phyloP scores from a whole-genome alignment of 2,888 invertebrate species.

The Iphiclides podalirius region DNA sequence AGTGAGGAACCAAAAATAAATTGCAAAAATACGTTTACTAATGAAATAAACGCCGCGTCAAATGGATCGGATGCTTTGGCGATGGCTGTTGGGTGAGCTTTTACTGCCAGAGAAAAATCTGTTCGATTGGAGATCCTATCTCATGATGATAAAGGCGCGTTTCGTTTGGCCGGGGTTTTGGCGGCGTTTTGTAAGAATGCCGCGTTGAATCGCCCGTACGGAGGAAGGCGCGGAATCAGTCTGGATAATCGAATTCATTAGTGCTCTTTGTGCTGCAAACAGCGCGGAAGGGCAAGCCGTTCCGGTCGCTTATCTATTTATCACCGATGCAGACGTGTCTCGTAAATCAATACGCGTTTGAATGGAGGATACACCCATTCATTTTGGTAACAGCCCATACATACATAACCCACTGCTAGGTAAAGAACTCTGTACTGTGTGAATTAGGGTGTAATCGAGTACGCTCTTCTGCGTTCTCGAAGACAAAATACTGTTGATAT shows the following conservation, averaged over 20 bases:
- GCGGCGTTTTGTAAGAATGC: slow-evolving; percentile 29
- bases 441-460: no score
- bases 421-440: no score
- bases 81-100: slow-evolving; percentile 6
- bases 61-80: slow-evolving; percentile 33
- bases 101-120: no score
- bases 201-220: slow-evolving; percentile 37
- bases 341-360: slow-evolving; percentile 26
- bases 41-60: slow-evolving; percentile 33
- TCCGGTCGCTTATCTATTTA: slow-evolving; percentile 31
- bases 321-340: slow-evolving; percentile 21
- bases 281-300: slow-evolving; percentile 42
- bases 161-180: slow-evolving; percentile 1
- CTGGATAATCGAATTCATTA: slow-evolving; percentile 70
- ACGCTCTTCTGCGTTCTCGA: no score
- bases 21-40: slow-evolving; percentile 33
- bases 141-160: slow-evolving; percentile 13
- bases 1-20: slow-evolving; percentile 23
- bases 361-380: neutral
- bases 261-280: slow-evolving; percentile 57
- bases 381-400: no score
- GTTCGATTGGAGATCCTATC: slow-evolving; percentile 3
- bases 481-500: no score
- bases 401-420: no score
- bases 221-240: slow-evolving; percentile 52